Conservation (phyloP, 2,797 vertebrate genomes). For the Steatocranus sp. region DNA sequence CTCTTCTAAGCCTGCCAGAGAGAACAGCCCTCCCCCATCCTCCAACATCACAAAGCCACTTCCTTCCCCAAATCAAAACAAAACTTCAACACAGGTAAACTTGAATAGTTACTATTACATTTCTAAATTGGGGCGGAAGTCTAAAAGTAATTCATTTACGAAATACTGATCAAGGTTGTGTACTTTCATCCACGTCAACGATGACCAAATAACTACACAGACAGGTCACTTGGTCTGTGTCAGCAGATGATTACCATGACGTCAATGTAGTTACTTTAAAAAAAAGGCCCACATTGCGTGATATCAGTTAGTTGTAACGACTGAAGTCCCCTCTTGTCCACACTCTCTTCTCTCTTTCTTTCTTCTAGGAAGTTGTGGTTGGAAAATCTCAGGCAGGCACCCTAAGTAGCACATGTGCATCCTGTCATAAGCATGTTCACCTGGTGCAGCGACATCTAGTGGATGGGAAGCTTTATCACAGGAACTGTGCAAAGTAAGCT, state of each 20-base stretch:
- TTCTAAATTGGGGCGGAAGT: not conserved
- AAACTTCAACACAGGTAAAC: slow-evolving; percentile 41
- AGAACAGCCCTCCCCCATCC: slow-evolving; percentile 52
- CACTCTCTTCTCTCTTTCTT: not conserved
- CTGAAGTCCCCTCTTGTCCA: not conserved
- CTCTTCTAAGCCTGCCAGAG: slow-evolving; percentile 46
- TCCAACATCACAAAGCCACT: slow-evolving; percentile 1
- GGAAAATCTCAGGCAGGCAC: slow-evolving; percentile 60
- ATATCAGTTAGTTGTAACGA: not conserved
- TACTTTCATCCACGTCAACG: not conserved
- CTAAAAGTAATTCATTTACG: not conserved
- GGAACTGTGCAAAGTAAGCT: slow-evolving; percentile 90
- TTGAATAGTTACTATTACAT: not conserved
- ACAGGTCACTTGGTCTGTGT: not conserved
- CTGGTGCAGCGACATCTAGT: slow-evolving; percentile 92
- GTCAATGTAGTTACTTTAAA: not conserved
- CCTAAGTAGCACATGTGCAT: slow-evolving; percentile 77
- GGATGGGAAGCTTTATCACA: slow-evolving; percentile 92
- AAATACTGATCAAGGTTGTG: not conserved
- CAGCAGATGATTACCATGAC: not conserved
- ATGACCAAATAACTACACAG: not conserved
- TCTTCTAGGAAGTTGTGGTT: slow-evolving; percentile 29
- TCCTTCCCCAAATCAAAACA: slow-evolving; percentile 46
- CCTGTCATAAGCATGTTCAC: slow-evolving; percentile 86
- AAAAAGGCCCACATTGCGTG: not conserved